Evolutionary conservation across 2,113 vertebrate genomes (phyloP).

Genomic region (Corythaeola cristata): DNA sequence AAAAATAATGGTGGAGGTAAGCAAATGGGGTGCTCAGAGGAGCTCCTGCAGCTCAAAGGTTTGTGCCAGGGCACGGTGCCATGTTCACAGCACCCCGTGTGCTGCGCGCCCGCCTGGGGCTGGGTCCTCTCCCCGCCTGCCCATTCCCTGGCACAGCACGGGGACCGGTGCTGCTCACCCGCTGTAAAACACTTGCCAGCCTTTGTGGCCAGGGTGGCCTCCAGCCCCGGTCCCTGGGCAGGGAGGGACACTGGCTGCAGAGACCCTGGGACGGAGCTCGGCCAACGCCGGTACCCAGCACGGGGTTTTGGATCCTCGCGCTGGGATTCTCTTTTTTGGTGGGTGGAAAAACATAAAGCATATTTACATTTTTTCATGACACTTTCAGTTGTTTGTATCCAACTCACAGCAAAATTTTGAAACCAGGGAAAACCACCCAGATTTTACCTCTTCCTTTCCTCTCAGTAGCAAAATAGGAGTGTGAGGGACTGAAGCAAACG

Average conservation of each 20-base stretch:
- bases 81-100: fast-evolving
- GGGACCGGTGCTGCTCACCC: background rate
- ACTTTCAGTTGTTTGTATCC: background rate
- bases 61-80: background rate
- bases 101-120: fast-evolving
- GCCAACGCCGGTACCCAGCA: fast-evolving
- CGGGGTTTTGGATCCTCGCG: background rate
- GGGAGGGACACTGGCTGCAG: background rate
- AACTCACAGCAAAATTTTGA: background rate
- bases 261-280: background rate
- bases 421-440: background rate
- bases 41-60: background rate
- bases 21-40: background rate
- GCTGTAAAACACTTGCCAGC: background rate
- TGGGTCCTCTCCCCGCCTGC: background rate
- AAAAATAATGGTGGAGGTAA: background rate
- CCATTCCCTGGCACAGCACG: background rate
- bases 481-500: background rate
- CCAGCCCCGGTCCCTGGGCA: background rate
- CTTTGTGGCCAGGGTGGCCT: background rate
- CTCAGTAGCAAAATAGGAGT: background rate
- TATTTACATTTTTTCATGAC: background rate
- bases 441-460: slow-evolving; percentile 1
- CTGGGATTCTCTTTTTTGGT: background rate
- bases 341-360: background rate